Evolutionary conservation across 2,888 invertebrate genomes (phyloP).

Genomic region (Hypselothyrea guttata): DNA sequence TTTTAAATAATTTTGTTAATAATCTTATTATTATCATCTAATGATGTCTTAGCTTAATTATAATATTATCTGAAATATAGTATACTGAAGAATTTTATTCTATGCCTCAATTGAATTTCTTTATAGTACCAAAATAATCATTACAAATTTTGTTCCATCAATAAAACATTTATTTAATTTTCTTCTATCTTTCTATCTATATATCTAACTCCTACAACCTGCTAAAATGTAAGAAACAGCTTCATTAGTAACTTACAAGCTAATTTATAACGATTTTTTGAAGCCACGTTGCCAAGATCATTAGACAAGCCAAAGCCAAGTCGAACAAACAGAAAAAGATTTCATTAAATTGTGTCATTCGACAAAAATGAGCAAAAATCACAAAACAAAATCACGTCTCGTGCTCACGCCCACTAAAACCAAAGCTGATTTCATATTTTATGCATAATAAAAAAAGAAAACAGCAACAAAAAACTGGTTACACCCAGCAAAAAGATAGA

Average conservation of each 20-base stretch:
- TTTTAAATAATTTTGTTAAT: no score
- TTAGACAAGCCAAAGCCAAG: conserved; percentile 37
- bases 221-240: not conserved
- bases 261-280: not conserved
- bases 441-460: conserved; percentile 32
- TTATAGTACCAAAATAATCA: no score
- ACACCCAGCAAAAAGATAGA: conserved; percentile 46
- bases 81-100: no score
- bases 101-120: no score
- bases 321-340: no score
- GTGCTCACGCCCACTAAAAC: conserved; percentile 66
- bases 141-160: no score
- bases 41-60: no score
- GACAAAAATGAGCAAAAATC: conserved; percentile 47
- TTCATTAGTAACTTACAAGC: conserved; percentile 6
- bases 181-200: no score
- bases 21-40: no score
- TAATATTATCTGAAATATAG: no score
- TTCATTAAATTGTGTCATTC: conserved; percentile 65
- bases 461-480: conserved; percentile 53
- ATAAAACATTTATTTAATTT: no score
- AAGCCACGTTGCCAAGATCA: conserved; percentile 22
- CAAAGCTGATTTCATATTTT: conserved; percentile 66
- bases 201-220: no score
- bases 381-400: conserved; percentile 31